Base-by-base conservation (phyloP, 2,113 vertebrate genomes). In the Hemicordylus capensis region DNA sequence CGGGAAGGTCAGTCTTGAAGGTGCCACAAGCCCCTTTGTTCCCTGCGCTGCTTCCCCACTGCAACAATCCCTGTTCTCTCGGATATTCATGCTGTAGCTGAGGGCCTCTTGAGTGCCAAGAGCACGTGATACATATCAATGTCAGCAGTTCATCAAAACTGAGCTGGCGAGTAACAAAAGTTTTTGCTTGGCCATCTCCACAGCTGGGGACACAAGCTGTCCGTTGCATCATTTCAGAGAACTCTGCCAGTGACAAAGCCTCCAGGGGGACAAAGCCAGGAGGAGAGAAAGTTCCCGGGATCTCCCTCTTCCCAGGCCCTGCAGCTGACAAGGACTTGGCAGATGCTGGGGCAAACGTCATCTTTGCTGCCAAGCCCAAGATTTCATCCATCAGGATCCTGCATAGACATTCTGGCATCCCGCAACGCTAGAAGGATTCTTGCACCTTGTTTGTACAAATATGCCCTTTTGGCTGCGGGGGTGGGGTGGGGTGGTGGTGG, bases 191-290 rank as follows among this genome's bases (percentile, higher is more conserved):
- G 66, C 44, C 56, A 12, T 54, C 1, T 1, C 28, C 34, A 3
- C 1, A 7, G 76, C 73, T 86, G 39, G 31, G 26, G 66, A 20
- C 4, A 10, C 48, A 34, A 24, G 37, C 37, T 61, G 24, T 24
- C 51, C 85, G 73, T 0, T 0, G 80, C 44, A 37, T 51, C 81
- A 42, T 34, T 34, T 51, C 46, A 2, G 0, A 0, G 37, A 1
- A 34, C 80, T 81, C 48, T 66, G 42, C 19, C 59, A 61, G n/a
- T 67, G 79, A 67, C 63, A 34, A 48, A 51, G 63, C n/a, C 19
- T 58, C 54, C 44, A 51, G 64, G 64, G 20, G 15, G 37, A 81
- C 14, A 31, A 56, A 0, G 2, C 66, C 17, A 42, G 51, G 34
- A 72, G 42, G 19, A 0, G 0, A 70, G 70, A 20, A 39, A 9